Conservation (phyloP, 2,113 vertebrate species). For the Nanorana parkeri region DNA sequence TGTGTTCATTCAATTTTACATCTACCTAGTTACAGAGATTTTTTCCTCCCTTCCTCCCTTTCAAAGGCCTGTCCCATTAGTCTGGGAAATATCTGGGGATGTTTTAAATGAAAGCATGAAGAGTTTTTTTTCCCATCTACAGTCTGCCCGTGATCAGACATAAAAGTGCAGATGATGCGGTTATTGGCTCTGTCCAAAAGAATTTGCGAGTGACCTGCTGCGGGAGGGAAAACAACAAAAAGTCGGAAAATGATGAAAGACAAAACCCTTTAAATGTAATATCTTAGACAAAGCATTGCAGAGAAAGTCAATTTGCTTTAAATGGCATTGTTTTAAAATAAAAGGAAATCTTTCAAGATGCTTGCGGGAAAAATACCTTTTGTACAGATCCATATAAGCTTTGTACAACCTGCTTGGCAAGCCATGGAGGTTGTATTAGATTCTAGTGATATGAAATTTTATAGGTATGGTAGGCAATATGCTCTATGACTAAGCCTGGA, state of each 20-base stretch:
- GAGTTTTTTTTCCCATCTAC: background rate
- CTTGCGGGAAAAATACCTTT: background rate
- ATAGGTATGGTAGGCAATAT: too few species aligned
- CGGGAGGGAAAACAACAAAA: background rate
- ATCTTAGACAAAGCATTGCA: slow-evolving; percentile 10
- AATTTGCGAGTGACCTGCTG: slow-evolving; percentile 7
- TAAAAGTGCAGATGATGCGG: slow-evolving; percentile 10
- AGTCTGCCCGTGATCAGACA: slow-evolving; percentile 2
- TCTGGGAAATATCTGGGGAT: background rate
- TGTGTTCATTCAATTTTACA: slow-evolving; percentile 1
- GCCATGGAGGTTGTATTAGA: too few species aligned
- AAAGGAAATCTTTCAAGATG: background rate
- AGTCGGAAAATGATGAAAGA: slow-evolving; percentile 39
- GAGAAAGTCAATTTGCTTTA: slow-evolving; percentile 27
- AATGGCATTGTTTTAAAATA: slow-evolving; percentile 15
- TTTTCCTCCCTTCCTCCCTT: background rate
- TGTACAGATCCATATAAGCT: background rate
- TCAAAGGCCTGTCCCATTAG: background rate
- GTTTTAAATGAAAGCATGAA: slow-evolving; percentile 16
- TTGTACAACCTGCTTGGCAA: background rate
- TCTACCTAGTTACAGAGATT: background rate
- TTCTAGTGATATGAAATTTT: too few species aligned
- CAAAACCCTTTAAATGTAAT: slow-evolving; percentile 29
- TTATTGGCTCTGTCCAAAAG: background rate
- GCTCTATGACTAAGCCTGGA: too few species aligned